Evolutionary conservation across 2,888 invertebrate genomes (phyloP), one percentile per base, ranked within the genome.

Genomic region (Taenaris catops): DNA sequence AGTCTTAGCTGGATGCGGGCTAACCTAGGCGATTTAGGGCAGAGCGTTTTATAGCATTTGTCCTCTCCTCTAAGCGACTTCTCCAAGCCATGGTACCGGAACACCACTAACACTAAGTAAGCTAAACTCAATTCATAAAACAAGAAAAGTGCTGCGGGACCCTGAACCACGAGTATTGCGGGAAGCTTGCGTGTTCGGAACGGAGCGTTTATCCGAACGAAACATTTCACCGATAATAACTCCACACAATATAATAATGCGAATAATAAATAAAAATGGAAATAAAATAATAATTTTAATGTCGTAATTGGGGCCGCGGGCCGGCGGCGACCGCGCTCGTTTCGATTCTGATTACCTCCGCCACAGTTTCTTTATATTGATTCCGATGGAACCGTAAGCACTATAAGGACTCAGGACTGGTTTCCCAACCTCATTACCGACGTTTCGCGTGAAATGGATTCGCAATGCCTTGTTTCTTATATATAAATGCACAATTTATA

Each of bases 161-260:
- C 73, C 78, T 62, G 61, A 58, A 58, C n/a, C 48, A 47, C 24
- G 48, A 51, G 53, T 57, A 51, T 55, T 49, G 60, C 44, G 51
- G 62, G 56, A 57, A 64, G 70, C 54, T 84, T 74, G 80, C 83
- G 84, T 81, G 81, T 57, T 64, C 57, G 55, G 52, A 62, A 56
- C 51, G 63, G 55, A 74, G 51, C 86, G 80, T 86, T 84, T 84
- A 84, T 81, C 86, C 72, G 74, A 83, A 84, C 84, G 84, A 84
- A 86, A 78, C 84, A 81, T 86, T 86, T 86, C 84, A 71, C 81
- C 83, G 80, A 84, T 86, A 86, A 84, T 86, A 81, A 86, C 83
- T 80, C 83, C 78, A 81, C 83, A 83, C 81, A 86, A 86, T 84
- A 84, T 84, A 86, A 86, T 86, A 84, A 86, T 84, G 81, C 84